Percentiles rank a stretch among this genome's conserved stretches.
Evolutionary conservation across 2,888 invertebrate species (phyloP).

Genomic region (Chloroclystis v-ata): DNA sequence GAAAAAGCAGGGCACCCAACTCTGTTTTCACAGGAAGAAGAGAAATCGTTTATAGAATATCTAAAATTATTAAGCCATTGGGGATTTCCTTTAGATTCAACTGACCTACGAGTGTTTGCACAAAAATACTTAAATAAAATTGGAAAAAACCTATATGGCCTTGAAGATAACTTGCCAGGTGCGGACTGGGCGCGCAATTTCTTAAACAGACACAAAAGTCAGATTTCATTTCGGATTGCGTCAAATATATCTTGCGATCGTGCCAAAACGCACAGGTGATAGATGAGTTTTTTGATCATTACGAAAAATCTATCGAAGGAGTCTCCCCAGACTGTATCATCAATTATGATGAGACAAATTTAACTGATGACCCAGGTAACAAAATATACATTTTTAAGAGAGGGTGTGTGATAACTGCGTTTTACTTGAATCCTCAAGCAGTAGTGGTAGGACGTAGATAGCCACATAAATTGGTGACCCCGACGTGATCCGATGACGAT

Average conservation of each 20-base stretch:
- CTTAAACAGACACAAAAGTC: slow-evolving; percentile 6
- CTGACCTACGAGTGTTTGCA: slow-evolving; percentile 17
- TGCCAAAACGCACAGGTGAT: too few species aligned
- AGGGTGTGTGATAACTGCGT: too few species aligned
- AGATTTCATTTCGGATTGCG: too few species aligned
- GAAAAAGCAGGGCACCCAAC: slow-evolving; percentile 19
- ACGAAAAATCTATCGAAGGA: neutral
- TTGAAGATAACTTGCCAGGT: slow-evolving; percentile 26
- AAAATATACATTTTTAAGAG: too few species aligned
- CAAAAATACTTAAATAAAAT: slow-evolving; percentile 25
- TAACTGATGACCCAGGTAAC: neutral
- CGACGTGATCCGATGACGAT: too few species aligned
- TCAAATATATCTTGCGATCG: too few species aligned
- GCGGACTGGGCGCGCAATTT: slow-evolving; percentile 26
- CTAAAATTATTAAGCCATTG: neutral
- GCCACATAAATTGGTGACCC: too few species aligned
- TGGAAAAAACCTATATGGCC: slow-evolving; percentile 17
- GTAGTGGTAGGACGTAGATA: too few species aligned
- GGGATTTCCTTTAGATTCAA: slow-evolving; percentile 19
- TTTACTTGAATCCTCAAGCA: too few species aligned
- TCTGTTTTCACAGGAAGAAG: slow-evolving; percentile 14
- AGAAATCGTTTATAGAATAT: neutral
- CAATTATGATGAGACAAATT: slow-evolving; percentile 18
- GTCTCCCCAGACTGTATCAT: slow-evolving; percentile 7
- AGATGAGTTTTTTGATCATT: too few species aligned